Base-by-base conservation (phyloP, 2,888 invertebrate genomes). In the Pollenia angustigena region DNA sequence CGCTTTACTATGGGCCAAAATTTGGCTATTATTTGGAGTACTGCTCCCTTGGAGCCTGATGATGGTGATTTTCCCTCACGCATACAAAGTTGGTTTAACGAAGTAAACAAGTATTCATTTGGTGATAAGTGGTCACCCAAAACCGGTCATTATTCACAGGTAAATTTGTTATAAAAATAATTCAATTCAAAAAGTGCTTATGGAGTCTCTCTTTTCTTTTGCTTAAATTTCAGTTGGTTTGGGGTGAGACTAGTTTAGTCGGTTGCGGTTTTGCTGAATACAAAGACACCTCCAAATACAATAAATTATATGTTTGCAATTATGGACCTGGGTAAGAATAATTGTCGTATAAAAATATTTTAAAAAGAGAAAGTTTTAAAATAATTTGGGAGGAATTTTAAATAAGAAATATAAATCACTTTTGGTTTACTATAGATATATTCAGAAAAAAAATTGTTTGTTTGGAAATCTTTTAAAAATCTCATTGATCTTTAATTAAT, bases 241-340 rank as follows among this genome's bases (percentile, higher is more conserved):
- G 98, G 98, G 97, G 97, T 81, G 96, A 97, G 91, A 97, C 97
- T 12, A 96, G 96, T 91, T 94, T 96, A 89, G 95, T 98, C 76
- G 98, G 98, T 82, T 98, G 98, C 92, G 98, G 98, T 44, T 98
- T 95, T 92, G 95, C 97, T 0, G 97, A 96, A 93, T 98, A 97
- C 94, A 96, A 96, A 91, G 96, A 97, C 90, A 94, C 95, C 2
- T 94, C 95, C 89, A 97, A 97, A 89, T 97, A 96, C 93, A 96
- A 96, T 89, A 97, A 97, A 93, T 95, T 97, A 85, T 97, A 97
- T 93, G 96, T 97, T 76, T 97, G 97, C 94, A 97, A 97, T 94
- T 97, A 97, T 91, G 97, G 97, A 78, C 97, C 97, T 12, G 96
- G 96, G 95, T 95, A 93, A 93, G 94, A 90, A 56, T 62, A 68